Base-by-base conservation (phyloP, 2,888 invertebrate genomes). In the Lasioglossum oenotherae region DNA sequence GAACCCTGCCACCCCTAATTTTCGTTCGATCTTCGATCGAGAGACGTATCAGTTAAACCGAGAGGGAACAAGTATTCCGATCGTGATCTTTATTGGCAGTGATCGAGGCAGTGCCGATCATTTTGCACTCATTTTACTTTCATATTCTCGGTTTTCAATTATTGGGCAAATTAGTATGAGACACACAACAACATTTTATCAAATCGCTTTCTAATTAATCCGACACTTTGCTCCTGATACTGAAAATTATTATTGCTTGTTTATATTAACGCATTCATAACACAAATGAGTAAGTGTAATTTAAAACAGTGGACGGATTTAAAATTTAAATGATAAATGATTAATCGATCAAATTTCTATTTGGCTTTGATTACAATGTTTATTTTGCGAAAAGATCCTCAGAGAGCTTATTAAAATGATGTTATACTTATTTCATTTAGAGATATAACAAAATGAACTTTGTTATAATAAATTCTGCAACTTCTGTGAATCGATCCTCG, bases 1-100 rank as follows among this genome's bases (percentile, higher is more conserved):
- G 31, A 27, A 23, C 44, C 27, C n/a, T n/a, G 35, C 67, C 23
- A 82, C 67, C 57, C 46, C 46, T 74, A 78, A 84, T 84, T 84
- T 78, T 27, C 78, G 69, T 74, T n/a, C 49, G 82, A 67, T 38
- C n/a, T 23, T 10, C n/a, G 67, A 71, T 44, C 57, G 35, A 60
- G 46, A 60, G n/a, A 16, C 10, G 69, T 10, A 44, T 14, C 64
- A 19, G 64, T 31, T 64, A 31, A 31, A 64, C 19, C 64, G 64
- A 64, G 64, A 57, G 31, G 12, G 27, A 72, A 75, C 49, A 14
- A 64, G 31, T 4, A n/a, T 41, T 27, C 8, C 10, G 31, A 69
- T 69, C 67, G 67, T 10, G 67, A 69, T 69, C 67, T 38, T 69
- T 69, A 69, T 69, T 69, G 38, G 67, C 67, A 23, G 4, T 12